Percentiles rank a stretch among this genome's conserved stretches.
phyloP scores from a whole-genome alignment of 2,113 vertebrate genomes.

The Blennius ocellaris region DNA sequence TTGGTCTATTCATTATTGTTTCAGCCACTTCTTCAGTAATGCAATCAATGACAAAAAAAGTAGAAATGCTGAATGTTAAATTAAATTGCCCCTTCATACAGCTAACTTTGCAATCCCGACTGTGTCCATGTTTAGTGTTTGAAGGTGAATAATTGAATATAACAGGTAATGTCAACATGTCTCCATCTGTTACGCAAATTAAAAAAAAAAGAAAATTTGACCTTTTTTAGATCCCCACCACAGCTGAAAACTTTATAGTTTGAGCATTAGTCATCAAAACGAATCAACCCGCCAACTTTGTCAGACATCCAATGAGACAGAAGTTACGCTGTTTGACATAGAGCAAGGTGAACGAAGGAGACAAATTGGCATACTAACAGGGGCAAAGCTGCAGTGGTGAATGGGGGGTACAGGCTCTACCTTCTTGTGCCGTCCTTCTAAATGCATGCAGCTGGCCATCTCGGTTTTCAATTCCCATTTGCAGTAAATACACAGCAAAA shows the following conservation, averaged over 20 bases:
- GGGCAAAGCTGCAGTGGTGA: constrained; percentile 20
- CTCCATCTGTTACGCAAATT: constrained; percentile 41
- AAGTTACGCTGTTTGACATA: constrained; percentile 40
- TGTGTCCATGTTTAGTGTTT: not conserved
- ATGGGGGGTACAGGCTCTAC: constrained; percentile 11
- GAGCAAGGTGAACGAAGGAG: constrained; percentile 37
- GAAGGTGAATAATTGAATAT: constrained; percentile 26
- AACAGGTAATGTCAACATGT: constrained; percentile 42
- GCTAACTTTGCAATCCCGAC: not conserved
- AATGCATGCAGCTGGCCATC: constrained; percentile 75
- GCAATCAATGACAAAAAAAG: too few relatives aligned
- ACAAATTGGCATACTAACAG: constrained; percentile 54
- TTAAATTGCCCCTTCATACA: constrained; percentile 1
- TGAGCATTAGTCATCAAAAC: constrained; percentile 30
- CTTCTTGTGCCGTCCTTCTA: constrained; percentile 66
- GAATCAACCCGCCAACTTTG: constrained; percentile 50
- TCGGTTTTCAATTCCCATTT: constrained; percentile 73
- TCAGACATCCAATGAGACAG: constrained; percentile 42
- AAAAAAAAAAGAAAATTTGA: constrained; percentile 9
- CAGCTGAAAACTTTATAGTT: constrained; percentile 24
- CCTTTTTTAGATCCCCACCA: constrained; percentile 14
- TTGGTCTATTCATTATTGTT: too few relatives aligned
- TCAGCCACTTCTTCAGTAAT: too few relatives aligned
- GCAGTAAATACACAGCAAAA: constrained; percentile 66
- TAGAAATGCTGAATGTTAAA: too few relatives aligned